Evolutionary conservation across 2,888 invertebrate species (phyloP).

Genomic region (Nomada goodeniana): DNA sequence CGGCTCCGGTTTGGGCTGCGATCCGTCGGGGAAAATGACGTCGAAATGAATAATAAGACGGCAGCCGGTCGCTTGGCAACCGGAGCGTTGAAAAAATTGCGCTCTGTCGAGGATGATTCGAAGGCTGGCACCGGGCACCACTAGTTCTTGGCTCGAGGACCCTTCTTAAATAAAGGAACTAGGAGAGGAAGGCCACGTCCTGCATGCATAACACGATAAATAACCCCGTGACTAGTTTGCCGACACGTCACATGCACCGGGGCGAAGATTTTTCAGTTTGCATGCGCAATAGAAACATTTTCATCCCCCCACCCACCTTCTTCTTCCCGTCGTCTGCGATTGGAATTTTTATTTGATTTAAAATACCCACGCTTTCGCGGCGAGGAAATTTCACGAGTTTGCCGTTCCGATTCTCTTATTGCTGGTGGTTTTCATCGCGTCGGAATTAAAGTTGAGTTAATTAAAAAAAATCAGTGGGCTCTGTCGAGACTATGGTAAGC

Average conservation of each 20-base stretch:
- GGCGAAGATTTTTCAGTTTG: constrained; percentile 18
- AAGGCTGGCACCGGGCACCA: constrained; percentile 35
- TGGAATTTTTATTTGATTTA: too few relatives aligned
- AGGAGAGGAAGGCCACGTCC: constrained; percentile 15
- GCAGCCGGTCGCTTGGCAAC: constrained; percentile 47
- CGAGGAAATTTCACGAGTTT: background rate
- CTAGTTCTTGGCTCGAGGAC: constrained; percentile 26
- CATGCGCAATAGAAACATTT: background rate
- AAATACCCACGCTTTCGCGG: background rate
- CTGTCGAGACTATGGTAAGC: background rate
- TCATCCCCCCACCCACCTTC: background rate
- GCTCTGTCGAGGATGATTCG: background rate
- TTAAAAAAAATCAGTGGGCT: constrained; percentile 13
- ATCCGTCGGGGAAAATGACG: constrained; percentile 29
- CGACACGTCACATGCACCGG: constrained; percentile 25
- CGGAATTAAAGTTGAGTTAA: constrained; percentile 5
- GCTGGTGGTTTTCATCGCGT: background rate
- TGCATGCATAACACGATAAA: constrained; percentile 55
- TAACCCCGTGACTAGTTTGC: constrained; percentile 39
- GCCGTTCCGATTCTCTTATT: background rate
- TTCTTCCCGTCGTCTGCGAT: background rate
- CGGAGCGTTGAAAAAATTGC: constrained; percentile 7
- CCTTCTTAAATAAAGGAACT: constrained; percentile 39
- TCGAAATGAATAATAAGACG: constrained; percentile 46
- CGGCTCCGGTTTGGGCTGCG: background rate